Percentiles rank a stretch among this genome's conserved stretches.
phyloP scores from a whole-genome alignment of 2,888 invertebrate genomes.

The Myopa testacea region DNA sequence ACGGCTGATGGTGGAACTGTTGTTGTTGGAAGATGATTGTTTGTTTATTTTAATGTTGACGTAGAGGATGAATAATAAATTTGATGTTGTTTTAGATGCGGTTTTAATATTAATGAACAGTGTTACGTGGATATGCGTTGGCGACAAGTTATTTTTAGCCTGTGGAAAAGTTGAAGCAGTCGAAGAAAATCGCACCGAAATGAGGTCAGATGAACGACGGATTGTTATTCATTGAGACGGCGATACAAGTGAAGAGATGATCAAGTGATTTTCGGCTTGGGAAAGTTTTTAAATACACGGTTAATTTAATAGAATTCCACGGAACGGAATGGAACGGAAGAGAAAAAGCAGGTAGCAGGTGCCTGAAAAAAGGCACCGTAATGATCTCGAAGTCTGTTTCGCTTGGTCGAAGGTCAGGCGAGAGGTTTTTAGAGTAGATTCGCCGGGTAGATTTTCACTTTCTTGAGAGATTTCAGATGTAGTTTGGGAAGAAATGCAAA shows the following conservation, averaged over 20 bases:
- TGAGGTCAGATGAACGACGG: background rate
- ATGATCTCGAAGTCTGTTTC: too few relatives aligned
- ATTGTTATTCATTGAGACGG: background rate
- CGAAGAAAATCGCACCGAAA: background rate
- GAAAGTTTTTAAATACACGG: too few relatives aligned
- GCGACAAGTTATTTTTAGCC: slow-evolving; percentile 27
- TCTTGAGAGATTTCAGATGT: too few relatives aligned
- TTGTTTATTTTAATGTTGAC: slow-evolving; percentile 29
- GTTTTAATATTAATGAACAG: background rate
- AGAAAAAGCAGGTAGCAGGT: too few relatives aligned
- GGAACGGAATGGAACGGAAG: too few relatives aligned
- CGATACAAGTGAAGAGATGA: too few relatives aligned
- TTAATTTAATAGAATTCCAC: background rate
- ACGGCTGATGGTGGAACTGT: slow-evolving; percentile 18
- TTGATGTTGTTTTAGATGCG: slow-evolving; percentile 30
- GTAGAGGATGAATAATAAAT: slow-evolving; percentile 12
- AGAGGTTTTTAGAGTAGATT: too few relatives aligned
- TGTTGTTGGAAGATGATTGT: slow-evolving; percentile 51
- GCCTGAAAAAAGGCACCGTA: too few relatives aligned
- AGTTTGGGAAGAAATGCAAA: too few relatives aligned
- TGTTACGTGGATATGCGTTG: slow-evolving; percentile 21
- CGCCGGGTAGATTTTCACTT: too few relatives aligned
- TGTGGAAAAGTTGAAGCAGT: background rate
- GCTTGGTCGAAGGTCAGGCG: too few relatives aligned
- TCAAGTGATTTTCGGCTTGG: too few relatives aligned